These are phyloP conservation scores for Hypselothyrea guttata DNA, from an alignment of 2,888 invertebrate species.

Conservation along the genomic window DNA sequence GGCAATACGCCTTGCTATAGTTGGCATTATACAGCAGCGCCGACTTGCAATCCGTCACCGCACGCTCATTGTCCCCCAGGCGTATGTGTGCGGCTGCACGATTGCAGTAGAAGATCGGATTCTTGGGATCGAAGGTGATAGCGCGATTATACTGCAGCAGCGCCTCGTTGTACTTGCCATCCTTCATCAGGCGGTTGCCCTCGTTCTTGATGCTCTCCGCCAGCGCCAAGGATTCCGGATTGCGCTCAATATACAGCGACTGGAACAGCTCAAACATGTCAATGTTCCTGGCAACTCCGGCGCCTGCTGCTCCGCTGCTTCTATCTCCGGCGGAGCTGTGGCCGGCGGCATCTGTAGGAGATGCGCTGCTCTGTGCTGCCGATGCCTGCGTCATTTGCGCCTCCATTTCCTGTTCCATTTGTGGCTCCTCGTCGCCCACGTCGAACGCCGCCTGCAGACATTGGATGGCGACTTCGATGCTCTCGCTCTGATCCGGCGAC, in stretches of 20 bases:
- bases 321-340: constrained; percentile 30
- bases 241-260: constrained; percentile 81
- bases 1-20: constrained; percentile 97
- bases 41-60: constrained; percentile 94
- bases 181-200: constrained; percentile 95
- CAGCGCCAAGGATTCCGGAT: constrained; percentile 84
- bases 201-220: constrained; percentile 94
- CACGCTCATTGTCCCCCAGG: constrained; percentile 90
- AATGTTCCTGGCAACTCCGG: constrained; percentile 63
- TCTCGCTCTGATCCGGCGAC: constrained; percentile 80
- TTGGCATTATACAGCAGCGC: constrained; percentile 94
- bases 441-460: constrained; percentile 96
- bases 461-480: constrained; percentile 95
- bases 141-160: constrained; percentile 92
- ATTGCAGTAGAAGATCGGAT: constrained; percentile 98
- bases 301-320: constrained; percentile 15
- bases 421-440: constrained; percentile 82
- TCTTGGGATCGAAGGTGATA: constrained; percentile 91
- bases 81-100: constrained; percentile 98
- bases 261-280: constrained; percentile 83
- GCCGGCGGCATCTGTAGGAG: constrained; percentile 18
- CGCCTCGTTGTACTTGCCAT: constrained; percentile 90
- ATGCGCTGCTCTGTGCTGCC: constrained; percentile 41
- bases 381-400: constrained; percentile 27
- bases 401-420: too few species aligned